phyloP scores from a whole-genome alignment of 2,797 vertebrate genomes.

The Tenualosa thibaudeaui region DNA sequence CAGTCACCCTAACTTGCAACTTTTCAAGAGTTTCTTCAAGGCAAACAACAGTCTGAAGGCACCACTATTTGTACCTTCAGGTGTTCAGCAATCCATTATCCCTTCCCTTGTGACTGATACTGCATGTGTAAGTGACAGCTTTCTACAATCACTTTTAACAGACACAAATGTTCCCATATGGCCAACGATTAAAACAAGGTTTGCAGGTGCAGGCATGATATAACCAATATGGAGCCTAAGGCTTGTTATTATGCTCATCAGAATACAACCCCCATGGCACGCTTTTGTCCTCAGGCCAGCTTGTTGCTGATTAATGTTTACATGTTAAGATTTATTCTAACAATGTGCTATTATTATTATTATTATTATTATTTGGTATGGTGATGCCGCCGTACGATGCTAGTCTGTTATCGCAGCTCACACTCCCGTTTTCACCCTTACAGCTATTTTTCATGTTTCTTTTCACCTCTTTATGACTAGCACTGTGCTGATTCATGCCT shows the following conservation, averaged over 20 bases:
- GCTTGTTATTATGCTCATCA: neutral
- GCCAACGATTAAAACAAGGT: neutral
- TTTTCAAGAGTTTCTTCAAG: neutral
- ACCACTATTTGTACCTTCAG: neutral
- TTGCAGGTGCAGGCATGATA: neutral
- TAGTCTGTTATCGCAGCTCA: too few relatives aligned
- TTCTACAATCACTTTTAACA: neutral
- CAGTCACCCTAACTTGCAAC: neutral
- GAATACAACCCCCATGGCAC: neutral
- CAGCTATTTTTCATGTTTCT: too few relatives aligned
- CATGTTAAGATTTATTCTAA: neutral
- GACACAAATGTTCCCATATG: neutral
- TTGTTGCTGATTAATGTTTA: neutral
- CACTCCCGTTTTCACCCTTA: too few relatives aligned
- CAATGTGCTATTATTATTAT: neutral
- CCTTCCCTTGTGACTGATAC: neutral
- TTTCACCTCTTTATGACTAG: too few relatives aligned
- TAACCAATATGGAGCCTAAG: neutral
- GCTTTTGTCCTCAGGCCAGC: neutral
- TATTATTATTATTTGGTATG: too few relatives aligned
- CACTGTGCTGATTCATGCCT: too few relatives aligned
- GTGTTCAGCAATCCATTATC: neutral
- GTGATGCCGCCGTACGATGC: too few relatives aligned
- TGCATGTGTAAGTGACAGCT: neutral
- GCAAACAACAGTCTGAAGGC: neutral